Percentiles rank a stretch among this genome's conserved stretches.
Evolutionary conservation across 2,888 invertebrate species (phyloP).

Genomic region (Zootermopsis nevadensis): DNA sequence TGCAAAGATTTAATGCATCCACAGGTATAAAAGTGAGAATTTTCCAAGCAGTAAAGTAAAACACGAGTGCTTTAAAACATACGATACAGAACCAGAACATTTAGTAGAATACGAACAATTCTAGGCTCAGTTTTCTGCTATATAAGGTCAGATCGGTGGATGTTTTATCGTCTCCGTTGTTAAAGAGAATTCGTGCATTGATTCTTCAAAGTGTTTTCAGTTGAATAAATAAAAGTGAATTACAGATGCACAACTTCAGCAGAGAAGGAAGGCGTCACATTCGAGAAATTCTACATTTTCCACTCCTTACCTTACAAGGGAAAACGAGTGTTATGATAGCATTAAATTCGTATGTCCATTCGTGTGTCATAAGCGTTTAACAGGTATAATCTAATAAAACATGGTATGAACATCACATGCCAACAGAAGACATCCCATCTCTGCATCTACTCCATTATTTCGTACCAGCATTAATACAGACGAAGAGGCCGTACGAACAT

Average conservation of each 20-base stretch:
- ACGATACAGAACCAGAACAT: slow-evolving; percentile 7
- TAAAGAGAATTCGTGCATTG: neutral
- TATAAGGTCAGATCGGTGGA: neutral
- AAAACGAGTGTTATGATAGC: too few species aligned
- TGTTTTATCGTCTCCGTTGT: neutral
- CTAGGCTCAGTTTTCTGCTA: neutral
- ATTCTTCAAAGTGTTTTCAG: slow-evolving; percentile 6
- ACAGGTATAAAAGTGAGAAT: slow-evolving; percentile 37
- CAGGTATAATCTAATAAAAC: too few species aligned
- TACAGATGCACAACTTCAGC: neutral
- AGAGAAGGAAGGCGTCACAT: neutral
- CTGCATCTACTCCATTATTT: too few species aligned
- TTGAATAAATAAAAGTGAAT: neutral
- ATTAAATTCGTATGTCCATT: too few species aligned
- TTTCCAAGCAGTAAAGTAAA: slow-evolving; percentile 17
- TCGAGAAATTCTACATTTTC: too few species aligned
- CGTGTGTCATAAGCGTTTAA: too few species aligned
- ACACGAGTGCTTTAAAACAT: neutral
- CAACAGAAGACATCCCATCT: too few species aligned
- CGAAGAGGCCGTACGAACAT: too few species aligned
- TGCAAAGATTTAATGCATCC: slow-evolving; percentile 32
- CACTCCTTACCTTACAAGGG: too few species aligned
- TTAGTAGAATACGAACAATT: neutral
- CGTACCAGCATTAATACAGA: too few species aligned
- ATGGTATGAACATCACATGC: too few species aligned